Base-by-base conservation (phyloP, 2,113 vertebrate genomes). In the Procavia capensis region DNA sequence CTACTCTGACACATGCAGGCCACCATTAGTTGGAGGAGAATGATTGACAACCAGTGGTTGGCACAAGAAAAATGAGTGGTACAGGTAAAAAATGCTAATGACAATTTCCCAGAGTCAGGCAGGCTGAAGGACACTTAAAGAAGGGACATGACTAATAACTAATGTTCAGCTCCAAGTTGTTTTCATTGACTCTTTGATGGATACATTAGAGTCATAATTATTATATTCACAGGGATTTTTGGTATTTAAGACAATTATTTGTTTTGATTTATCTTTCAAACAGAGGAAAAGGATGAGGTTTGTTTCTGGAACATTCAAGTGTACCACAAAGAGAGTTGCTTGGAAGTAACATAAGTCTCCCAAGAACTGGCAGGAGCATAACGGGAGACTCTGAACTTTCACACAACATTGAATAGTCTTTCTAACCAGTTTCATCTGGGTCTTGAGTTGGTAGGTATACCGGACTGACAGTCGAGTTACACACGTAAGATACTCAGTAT, bases 241-340 rank as follows among this genome's bases (percentile, higher is more conserved):
- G 54, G 17, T 74, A 34, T 79, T 85, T 79, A 82, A 89, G 10
- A 24, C 22, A 4, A 68, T 85, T 93, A 31, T 76, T 84, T 93
- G 89, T 68, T 96, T 95, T 93, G 29, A 59, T 94, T 97, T 95
- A 80, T 90, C 92, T 91, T 95, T 84, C 85, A 96, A 91, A 64
- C 36, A 91, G 85, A 91, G 63, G 61, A 91, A 88, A 24, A 29
- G 72, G 36, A 70, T 54, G 34, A 90, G 22, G 36, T 70, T 81
- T 91, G 10, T 72, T 88, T 94, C 68, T 39, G 57, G 36, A 68
- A 89, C 79, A 61, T 17, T 94, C 39, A n/a, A 83, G 61, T 27
- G 25, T 87, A 27, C 54, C 87, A 89, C 61, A 85, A 68, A 95
- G 45, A 92, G 22, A 86, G 34, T 9, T 59, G 41, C 25, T 34